Conservation (phyloP, 2,888 invertebrate genomes). For the Plemyria rubiginata region DNA sequence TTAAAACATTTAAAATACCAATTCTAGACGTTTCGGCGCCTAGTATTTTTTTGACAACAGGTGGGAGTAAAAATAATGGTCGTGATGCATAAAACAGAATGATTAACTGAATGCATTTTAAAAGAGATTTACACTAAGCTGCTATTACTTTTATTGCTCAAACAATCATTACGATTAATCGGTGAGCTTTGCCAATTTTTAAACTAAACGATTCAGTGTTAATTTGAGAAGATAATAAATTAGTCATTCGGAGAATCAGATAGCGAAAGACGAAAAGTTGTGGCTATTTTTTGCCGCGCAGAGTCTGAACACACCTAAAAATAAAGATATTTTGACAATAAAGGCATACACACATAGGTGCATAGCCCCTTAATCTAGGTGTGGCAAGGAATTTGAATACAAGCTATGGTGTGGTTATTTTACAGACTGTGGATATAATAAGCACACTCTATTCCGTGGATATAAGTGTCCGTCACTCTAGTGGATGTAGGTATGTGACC, state of each 20-base stretch:
- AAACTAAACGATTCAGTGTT: conserved; percentile 22
- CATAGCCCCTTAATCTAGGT: too few species aligned
- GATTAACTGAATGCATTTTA: conserved; percentile 35
- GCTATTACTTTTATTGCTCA: conserved; percentile 45
- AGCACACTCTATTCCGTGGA: too few species aligned
- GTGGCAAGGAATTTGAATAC: too few species aligned
- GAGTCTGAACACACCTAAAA: too few species aligned
- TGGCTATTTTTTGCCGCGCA: too few species aligned
- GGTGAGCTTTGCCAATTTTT: conserved; percentile 37
- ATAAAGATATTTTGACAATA: too few species aligned
- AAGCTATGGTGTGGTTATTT: too few species aligned
- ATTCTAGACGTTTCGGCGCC: conserved; percentile 11
- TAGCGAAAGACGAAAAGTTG: background rate
- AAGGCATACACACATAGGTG: too few species aligned
- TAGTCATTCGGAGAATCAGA: conserved; percentile 6
- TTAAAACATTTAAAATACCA: background rate
- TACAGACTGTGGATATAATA: too few species aligned
- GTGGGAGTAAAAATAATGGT: conserved; percentile 34
- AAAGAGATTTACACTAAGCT: conserved; percentile 41
- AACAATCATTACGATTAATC: conserved; percentile 41
- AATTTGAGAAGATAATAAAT: conserved; percentile 32
- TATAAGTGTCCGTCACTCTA: too few species aligned
- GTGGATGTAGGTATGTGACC: too few species aligned
- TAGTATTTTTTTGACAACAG: conserved; percentile 12
- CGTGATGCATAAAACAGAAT: conserved; percentile 29